Evolutionary conservation across 1,140 invertebrate genomes (phyloP).

Genomic region (Dendroctonus ponderosae): DNA sequence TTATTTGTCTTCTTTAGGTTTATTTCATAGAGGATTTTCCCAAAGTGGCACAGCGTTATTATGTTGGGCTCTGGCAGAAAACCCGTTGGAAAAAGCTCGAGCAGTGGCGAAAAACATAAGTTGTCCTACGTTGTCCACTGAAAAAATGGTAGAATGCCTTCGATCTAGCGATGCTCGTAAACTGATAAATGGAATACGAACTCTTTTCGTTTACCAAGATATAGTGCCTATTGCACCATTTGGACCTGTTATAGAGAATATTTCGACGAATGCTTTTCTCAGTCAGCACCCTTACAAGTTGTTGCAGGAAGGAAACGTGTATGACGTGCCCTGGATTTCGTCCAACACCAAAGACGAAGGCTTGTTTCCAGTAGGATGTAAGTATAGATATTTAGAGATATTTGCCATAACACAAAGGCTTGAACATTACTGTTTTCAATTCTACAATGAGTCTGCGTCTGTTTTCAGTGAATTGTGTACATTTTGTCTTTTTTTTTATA

Average conservation of each 20-base stretch:
- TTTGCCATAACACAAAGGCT: neutral
- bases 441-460: neutral
- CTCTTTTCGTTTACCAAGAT: slow-evolving; percentile 26
- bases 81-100: slow-evolving; percentile 65
- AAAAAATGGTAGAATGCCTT: slow-evolving; percentile 71
- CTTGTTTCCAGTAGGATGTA: slow-evolving; percentile 41
- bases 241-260: slow-evolving; percentile 43
- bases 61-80: slow-evolving; percentile 69
- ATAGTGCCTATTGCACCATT: slow-evolving; percentile 45
- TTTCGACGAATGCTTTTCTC: slow-evolving; percentile 55
- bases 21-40: slow-evolving; percentile 71
- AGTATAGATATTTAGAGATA: neutral
- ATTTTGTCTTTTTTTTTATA: neutral
- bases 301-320: slow-evolving; percentile 52
- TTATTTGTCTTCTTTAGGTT: slow-evolving; percentile 46
- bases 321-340: slow-evolving; percentile 49
- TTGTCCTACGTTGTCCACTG: slow-evolving; percentile 60
- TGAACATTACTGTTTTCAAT: neutral
- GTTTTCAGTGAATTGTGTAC: neutral
- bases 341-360: slow-evolving; percentile 48
- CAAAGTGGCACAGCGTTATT: slow-evolving; percentile 73
- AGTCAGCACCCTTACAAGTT: slow-evolving; percentile 54
- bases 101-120: slow-evolving; percentile 65
- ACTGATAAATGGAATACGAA: slow-evolving; percentile 22
- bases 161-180: slow-evolving; percentile 39